These are phyloP conservation scores for Metopia argyrocephala DNA, from an alignment of 2,888 invertebrate species.

Conservation along the genomic window DNA sequence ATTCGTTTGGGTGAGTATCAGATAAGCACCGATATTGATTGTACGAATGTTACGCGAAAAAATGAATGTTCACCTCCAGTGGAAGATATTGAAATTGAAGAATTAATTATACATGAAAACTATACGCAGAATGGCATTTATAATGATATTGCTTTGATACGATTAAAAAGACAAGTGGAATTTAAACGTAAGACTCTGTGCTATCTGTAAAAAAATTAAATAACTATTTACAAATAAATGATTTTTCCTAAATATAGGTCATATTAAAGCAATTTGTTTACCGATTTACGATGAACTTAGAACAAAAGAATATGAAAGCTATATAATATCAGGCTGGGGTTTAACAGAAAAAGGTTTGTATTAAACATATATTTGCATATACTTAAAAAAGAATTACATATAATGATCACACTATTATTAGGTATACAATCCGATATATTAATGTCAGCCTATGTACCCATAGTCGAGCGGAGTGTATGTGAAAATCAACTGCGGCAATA, in stretches of 20 bases:
- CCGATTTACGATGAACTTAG: constrained; percentile 68
- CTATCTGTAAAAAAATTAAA: too few species aligned
- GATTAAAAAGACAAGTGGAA: constrained; percentile 66
- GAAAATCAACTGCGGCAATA: constrained; percentile 28
- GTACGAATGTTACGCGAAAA: constrained; percentile 67
- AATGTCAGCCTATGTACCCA: constrained; percentile 28
- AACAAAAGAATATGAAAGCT: constrained; percentile 47
- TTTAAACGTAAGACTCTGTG: constrained; percentile 70
- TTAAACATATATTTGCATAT: not conserved
- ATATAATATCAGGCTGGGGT: constrained; percentile 72
- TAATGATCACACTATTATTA: constrained; percentile 12
- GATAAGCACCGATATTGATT: constrained; percentile 69
- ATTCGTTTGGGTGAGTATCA: constrained; percentile 72
- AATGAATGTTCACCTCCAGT: constrained; percentile 70
- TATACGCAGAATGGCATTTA: constrained; percentile 23
- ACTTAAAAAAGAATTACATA: not conserved
- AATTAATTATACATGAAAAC: constrained; percentile 61
- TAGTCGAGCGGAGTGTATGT: constrained; percentile 27
- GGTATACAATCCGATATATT: constrained; percentile 47
- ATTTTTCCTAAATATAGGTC: constrained; percentile 31
- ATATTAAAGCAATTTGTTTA: constrained; percentile 71
- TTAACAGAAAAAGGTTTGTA: constrained; percentile 70
- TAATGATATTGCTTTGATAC: constrained; percentile 72
- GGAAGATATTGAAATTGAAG: constrained; percentile 69
- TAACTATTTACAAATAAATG: too few species aligned